Evolutionary conservation across 2,113 vertebrate genomes (phyloP).

Genomic region (Felis chaus): DNA sequence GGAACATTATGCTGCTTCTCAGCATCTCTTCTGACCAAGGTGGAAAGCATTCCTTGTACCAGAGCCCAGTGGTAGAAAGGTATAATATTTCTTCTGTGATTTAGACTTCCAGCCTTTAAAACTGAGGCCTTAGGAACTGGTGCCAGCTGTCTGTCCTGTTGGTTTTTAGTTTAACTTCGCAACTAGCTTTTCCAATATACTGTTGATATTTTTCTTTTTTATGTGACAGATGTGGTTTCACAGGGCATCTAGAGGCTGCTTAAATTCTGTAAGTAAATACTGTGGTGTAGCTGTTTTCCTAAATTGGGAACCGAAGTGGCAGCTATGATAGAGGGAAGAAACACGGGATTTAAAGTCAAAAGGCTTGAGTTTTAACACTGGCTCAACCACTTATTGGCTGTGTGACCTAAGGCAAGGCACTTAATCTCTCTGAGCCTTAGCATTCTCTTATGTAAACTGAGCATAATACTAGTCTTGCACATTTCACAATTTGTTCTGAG

Average conservation of each 20-base stretch:
- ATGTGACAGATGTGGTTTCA: slow-evolving; percentile 68
- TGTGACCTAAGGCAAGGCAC: slow-evolving; percentile 23
- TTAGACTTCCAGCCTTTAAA: slow-evolving; percentile 52
- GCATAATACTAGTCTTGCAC: not conserved
- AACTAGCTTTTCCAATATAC: slow-evolving; percentile 58
- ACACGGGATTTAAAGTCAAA: slow-evolving; percentile 18
- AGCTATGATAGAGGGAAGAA: slow-evolving; percentile 51
- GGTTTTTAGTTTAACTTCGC: slow-evolving; percentile 66
- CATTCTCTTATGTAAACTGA: not conserved
- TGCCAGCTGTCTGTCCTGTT: slow-evolving; percentile 63
- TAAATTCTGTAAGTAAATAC: slow-evolving; percentile 68
- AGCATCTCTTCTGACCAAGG: not conserved
- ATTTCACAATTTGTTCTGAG: slow-evolving; percentile 6
- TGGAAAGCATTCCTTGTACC: slow-evolving; percentile 67
- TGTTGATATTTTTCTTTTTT: slow-evolving; percentile 65
- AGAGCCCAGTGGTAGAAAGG: slow-evolving; percentile 44
- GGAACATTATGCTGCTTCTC: slow-evolving; percentile 5
- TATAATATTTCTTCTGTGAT: slow-evolving; percentile 57
- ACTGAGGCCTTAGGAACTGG: slow-evolving; percentile 37
- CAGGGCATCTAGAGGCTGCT: slow-evolving; percentile 57
- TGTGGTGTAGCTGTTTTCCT: slow-evolving; percentile 40
- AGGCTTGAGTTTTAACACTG: slow-evolving; percentile 56
- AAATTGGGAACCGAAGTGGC: slow-evolving; percentile 56
- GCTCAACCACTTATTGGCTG: slow-evolving; percentile 27
- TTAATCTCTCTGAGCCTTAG: slow-evolving; percentile 43